phyloP scores from a whole-genome alignment of 2,113 vertebrate genomes.

The Copsychus sechellarum region DNA sequence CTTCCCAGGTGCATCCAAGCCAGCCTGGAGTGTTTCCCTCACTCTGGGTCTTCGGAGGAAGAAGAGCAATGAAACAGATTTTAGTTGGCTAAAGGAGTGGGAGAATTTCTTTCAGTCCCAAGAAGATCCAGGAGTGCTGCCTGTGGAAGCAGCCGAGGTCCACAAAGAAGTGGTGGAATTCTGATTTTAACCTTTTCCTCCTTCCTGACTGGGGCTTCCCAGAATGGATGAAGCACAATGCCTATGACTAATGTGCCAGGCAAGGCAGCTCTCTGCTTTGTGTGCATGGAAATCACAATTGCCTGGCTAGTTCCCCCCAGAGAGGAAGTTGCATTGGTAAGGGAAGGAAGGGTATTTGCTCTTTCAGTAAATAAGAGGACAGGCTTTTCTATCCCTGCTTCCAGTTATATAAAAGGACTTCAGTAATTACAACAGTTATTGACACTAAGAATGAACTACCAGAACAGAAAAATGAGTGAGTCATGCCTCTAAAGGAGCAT shows the following conservation, averaged over 20 bases:
- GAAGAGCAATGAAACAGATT: neutral
- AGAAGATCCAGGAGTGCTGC: neutral
- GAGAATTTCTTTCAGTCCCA: neutral
- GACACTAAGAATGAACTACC: neutral
- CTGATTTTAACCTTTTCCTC: constrained; percentile 61
- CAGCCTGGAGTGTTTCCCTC: neutral
- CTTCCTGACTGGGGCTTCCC: constrained; percentile 72
- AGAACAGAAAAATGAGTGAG: neutral
- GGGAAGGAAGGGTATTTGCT: neutral
- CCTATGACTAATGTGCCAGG: constrained; percentile 57
- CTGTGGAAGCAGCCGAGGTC: neutral
- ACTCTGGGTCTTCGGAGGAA: constrained; percentile 37
- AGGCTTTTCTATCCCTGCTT: constrained; percentile 8
- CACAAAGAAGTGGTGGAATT: constrained; percentile 8
- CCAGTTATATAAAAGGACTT: neutral
- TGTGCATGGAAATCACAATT: constrained; percentile 45
- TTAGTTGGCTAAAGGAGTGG: neutral
- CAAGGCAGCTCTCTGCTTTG: neutral
- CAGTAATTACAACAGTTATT: neutral
- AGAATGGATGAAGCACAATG: constrained; percentile 58
- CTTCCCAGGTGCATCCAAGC: neutral
- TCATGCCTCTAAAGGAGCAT: neutral
- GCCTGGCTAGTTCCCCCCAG: neutral
- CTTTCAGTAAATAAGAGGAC: constrained; percentile 21
- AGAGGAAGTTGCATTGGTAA: constrained; percentile 56